Evolutionary conservation across 2,888 invertebrate genomes (phyloP), one percentile per base, ranked within the genome.

Genomic region (Euproctis similis): DNA sequence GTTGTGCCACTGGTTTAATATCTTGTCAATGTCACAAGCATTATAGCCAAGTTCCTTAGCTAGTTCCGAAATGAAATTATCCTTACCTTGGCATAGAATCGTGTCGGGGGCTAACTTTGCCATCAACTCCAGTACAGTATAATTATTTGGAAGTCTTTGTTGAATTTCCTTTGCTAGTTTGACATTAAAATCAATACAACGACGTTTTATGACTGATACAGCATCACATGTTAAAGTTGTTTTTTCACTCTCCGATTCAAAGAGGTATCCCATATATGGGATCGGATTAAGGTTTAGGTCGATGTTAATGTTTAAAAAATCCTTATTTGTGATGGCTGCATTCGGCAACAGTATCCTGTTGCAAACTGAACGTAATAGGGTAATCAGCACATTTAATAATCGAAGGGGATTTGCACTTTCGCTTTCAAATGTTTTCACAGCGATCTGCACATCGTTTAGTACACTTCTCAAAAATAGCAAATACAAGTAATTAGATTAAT

Each of bases 351-450:
- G 22, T 36, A 47, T 28, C 26, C 43, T 42, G 16, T 31, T 39
- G 30, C 39, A 45, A 25, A 49, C 13, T 13, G 46, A 47, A 12
- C 43, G 36, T n/a, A 51, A 26, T 18, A 42, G 26, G 8, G 26
- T 38, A 31, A 45, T 43, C 22, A 47, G 27, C 7, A 33, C 12
- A n/a, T 23, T 17, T 24, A 43, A 27, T 23, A 48, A 24, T 24
- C 24, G 18, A 4, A 29, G 19, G 14, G 29, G 26, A 29, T 34
- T 16, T 24, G 24, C 6, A 9, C 29, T 14, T 12, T 36, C 32
- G 4, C 32, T 11, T 26, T 36, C 36, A 24, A 36, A 36, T 8
- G 4, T 22, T 13, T 36, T 36, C 4, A 32, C 11, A 12, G 23
- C 36, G 9, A 29, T 30, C 31, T 37, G 33, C 1, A 31, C 20